Percentiles rank a stretch among this genome's conserved stretches.
Evolutionary conservation across 2,797 vertebrate genomes (phyloP).

Genomic region (Columba guinea): DNA sequence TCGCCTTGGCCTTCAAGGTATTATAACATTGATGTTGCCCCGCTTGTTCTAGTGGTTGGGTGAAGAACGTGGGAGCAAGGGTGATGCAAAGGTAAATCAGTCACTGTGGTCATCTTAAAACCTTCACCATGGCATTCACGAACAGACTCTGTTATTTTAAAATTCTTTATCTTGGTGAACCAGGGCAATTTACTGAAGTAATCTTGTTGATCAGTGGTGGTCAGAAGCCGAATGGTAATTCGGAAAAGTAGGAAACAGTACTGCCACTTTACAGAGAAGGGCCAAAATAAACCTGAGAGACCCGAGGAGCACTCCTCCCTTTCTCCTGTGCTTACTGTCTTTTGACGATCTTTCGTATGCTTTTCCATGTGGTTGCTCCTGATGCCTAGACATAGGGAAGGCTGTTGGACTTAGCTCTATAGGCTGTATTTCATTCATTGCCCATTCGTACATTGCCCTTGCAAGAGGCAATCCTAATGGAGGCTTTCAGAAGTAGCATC

Average conservation of each 20-base stretch:
- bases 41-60: background rate
- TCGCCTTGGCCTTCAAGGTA: background rate
- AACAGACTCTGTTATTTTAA: background rate
- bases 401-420: background rate
- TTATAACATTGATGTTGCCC: fast-evolving
- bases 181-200: background rate
- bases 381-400: background rate
- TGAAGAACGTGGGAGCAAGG: background rate
- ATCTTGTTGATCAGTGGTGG: background rate
- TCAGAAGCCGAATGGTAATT: background rate
- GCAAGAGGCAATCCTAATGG: background rate
- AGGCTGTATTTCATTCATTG: background rate
- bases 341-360: background rate
- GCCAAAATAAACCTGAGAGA: background rate
- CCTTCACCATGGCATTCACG: fast-evolving
- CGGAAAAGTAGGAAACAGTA: background rate
- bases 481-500: background rate
- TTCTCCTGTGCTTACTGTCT: background rate
- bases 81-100: background rate
- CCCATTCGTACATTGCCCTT: background rate
- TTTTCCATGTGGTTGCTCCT: background rate
- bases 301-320: background rate
- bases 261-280: background rate
- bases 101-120: background rate
- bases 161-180: background rate